phyloP scores from a whole-genome alignment of 1,140 invertebrate genomes.

The Bursaphelenchus mucronatus region DNA sequence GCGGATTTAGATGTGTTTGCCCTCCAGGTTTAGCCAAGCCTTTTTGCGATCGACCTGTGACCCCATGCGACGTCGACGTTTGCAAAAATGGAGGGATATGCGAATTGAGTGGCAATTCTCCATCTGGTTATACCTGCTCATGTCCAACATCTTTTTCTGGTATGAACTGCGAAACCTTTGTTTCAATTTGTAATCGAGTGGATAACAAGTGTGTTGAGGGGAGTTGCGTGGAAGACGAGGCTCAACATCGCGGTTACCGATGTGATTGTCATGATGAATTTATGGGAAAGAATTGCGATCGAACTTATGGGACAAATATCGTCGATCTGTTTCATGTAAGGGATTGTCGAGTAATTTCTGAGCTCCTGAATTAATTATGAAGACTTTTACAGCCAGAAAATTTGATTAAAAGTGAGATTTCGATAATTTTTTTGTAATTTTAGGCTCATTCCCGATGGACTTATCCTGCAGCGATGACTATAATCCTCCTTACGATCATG shows the following conservation, averaged over 20 bases:
- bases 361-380: not conserved
- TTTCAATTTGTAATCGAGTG: not conserved
- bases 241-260: not conserved
- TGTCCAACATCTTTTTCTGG: not conserved
- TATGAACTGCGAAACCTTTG: not conserved
- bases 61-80: slow-evolving; percentile 27
- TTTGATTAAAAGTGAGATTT: not conserved
- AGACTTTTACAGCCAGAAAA: not conserved
- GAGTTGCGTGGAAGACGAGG: not conserved
- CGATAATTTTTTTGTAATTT: not conserved
- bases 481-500: not conserved
- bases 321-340: not conserved
- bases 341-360: not conserved
- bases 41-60: slow-evolving; percentile 24
- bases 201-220: not conserved
- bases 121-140: too few relatives aligned
- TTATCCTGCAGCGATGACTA: slow-evolving; percentile 3
- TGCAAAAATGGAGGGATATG: slow-evolving; percentile 31
- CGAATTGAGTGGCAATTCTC: not conserved
- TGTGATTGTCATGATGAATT: slow-evolving; percentile 5
- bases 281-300: slow-evolving; percentile 5
- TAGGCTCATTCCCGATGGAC: slow-evolving; percentile 10
- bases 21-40: slow-evolving; percentile 33
- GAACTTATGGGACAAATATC: too few relatives aligned
- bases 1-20: slow-evolving; percentile 40